Conservation (phyloP, 2,888 invertebrate species). For the Glaucopsyche alexis region DNA sequence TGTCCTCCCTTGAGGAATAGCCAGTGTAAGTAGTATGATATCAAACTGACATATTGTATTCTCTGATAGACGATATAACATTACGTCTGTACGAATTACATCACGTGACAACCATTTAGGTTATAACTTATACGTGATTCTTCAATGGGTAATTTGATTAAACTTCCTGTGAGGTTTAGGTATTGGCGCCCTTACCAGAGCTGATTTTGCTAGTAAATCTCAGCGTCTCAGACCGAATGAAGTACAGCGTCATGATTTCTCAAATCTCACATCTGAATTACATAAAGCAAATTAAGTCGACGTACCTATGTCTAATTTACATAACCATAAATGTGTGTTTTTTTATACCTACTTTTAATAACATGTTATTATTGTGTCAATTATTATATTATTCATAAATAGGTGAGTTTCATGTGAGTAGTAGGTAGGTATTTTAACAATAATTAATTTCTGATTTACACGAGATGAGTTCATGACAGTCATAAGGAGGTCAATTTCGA, state of each 20-base stretch:
- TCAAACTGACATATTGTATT: no score
- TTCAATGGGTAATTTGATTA: neutral
- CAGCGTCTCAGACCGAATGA: no score
- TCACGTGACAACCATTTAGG: neutral
- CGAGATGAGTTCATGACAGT: constrained; percentile 15
- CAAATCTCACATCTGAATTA: neutral
- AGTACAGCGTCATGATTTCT: no score
- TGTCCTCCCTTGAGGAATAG: no score
- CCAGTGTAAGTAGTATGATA: no score
- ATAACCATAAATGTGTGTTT: no score
- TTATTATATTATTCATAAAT: neutral
- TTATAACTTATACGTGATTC: neutral
- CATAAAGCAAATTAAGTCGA: neutral
- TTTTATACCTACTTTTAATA: no score
- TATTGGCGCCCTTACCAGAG: neutral
- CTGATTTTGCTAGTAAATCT: neutral
- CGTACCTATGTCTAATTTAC: no score
- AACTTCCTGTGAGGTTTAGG: neutral
- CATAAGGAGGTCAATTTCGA: constrained; percentile 64
- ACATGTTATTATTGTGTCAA: no score
- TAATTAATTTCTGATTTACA: neutral
- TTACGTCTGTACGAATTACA: neutral
- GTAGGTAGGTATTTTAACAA: neutral
- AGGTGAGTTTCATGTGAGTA: neutral
- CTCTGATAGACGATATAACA: no score